Percentiles rank a stretch among this genome's conserved stretches.
Conservation (phyloP, 2,888 invertebrate species). For the Laspeyria flexula region DNA sequence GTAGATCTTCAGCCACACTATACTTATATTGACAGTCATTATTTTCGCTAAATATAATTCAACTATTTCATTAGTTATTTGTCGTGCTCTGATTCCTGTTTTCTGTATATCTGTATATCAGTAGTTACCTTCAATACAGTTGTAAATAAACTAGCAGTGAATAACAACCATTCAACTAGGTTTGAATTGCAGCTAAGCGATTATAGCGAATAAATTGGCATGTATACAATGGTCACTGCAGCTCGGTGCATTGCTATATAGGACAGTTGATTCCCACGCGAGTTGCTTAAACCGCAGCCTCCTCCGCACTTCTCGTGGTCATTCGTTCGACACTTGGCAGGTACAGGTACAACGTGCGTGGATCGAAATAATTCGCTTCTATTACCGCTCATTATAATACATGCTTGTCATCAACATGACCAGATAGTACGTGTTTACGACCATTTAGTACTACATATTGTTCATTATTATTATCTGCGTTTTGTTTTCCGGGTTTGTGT, state of each 20-base stretch:
- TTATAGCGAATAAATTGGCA: conserved; percentile 28
- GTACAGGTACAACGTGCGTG: conserved; percentile 34
- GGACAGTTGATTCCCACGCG: conserved; percentile 70
- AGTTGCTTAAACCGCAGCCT: conserved; percentile 64
- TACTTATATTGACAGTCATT: too few relatives aligned
- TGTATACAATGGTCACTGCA: conserved; percentile 35
- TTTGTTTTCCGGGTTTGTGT: conserved; percentile 2
- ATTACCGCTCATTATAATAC: conserved; percentile 20
- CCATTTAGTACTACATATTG: conserved; percentile 1
- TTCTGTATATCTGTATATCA: not conserved
- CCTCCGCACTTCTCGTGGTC: conserved; percentile 57
- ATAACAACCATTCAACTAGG: conserved; percentile 6
- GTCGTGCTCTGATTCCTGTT: conserved; percentile 1
- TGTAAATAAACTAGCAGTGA: conserved; percentile 9
- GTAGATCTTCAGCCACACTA: too few relatives aligned
- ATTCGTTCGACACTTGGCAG: conserved; percentile 43
- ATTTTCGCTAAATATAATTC: too few relatives aligned
- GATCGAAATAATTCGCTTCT: conserved; percentile 19
- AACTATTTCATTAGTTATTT: not conserved
- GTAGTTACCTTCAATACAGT: conserved; percentile 2
- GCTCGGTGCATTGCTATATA: conserved; percentile 52
- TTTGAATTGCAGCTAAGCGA: conserved; percentile 9
- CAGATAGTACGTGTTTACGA: conserved; percentile 14
- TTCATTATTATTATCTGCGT: conserved; percentile 8
- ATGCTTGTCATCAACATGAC: conserved; percentile 8